Evolutionary conservation across 1,140 invertebrate genomes (phyloP).

Genomic region (Caligus rogercresseyi): DNA sequence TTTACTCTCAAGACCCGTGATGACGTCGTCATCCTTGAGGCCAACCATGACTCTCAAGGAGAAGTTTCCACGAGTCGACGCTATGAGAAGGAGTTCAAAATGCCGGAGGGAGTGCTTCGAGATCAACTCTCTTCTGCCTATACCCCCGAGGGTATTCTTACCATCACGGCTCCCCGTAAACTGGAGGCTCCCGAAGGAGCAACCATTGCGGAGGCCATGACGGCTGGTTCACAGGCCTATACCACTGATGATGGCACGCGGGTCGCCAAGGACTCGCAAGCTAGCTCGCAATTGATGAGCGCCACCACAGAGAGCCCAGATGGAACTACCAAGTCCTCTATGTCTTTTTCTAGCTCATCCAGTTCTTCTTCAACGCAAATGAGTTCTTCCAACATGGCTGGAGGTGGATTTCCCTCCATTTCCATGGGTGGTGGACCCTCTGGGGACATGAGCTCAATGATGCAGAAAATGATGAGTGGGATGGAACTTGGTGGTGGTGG

Average conservation of each 20-base stretch:
- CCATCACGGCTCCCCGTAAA: slow-evolving; percentile 6
- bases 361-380: neutral
- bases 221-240: slow-evolving; percentile 11
- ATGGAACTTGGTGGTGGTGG: neutral
- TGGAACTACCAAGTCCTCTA: slow-evolving; percentile 9
- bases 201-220: slow-evolving; percentile 13
- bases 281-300: slow-evolving; percentile 10
- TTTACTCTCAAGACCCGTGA: slow-evolving; percentile 19
- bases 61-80: slow-evolving; percentile 7
- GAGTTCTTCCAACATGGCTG: neutral
- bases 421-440: neutral
- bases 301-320: slow-evolving; percentile 14
- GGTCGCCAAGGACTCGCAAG: slow-evolving; percentile 11
- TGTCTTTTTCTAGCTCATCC: slow-evolving; percentile 3
- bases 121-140: slow-evolving; percentile 16
- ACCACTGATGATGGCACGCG: slow-evolving; percentile 14
- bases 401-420: neutral
- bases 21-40: slow-evolving; percentile 18
- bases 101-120: slow-evolving; percentile 13
- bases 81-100: slow-evolving; percentile 13
- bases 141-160: slow-evolving; percentile 13
- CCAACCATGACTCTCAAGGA: slow-evolving; percentile 6
- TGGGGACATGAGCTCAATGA: slow-evolving; percentile 14
- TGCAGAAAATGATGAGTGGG: slow-evolving; percentile 12
- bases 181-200: slow-evolving; percentile 15